Evolutionary conservation across 2,113 vertebrate species (phyloP).

Genomic region (Neomonachus schauinslandi): DNA sequence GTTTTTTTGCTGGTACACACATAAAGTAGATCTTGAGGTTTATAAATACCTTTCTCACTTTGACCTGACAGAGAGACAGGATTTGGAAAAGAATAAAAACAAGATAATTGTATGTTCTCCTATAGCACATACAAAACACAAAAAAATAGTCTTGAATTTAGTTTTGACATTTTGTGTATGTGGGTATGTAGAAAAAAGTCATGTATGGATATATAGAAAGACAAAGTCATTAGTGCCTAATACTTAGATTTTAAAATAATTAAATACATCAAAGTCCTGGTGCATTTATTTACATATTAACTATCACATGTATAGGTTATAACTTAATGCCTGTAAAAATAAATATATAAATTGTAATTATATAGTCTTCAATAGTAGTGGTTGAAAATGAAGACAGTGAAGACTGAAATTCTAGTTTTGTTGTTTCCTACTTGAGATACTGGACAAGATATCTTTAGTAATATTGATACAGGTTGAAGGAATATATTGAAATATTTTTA

Average conservation of each 20-base stretch:
- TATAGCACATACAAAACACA: not conserved
- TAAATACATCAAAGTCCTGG: not conserved
- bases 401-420: not conserved
- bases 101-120: not conserved
- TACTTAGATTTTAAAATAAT: not conserved
- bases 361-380: not conserved
- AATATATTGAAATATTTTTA: slow-evolving; percentile 8
- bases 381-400: not conserved
- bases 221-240: not conserved
- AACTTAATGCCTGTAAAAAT: not conserved
- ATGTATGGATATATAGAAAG: not conserved
- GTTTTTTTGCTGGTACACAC: not conserved
- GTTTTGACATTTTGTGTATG: not conserved
- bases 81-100: not conserved
- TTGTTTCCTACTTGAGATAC: not conserved
- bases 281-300: not conserved
- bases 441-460: not conserved
- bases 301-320: not conserved
- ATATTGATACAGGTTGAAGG: not conserved
- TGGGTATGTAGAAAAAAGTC: not conserved
- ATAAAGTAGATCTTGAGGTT: not conserved
- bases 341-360: not conserved
- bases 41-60: not conserved
- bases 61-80: not conserved
- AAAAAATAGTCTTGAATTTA: not conserved